Base-by-base conservation (phyloP, 2,113 vertebrate species). In the Murina feae region DNA sequence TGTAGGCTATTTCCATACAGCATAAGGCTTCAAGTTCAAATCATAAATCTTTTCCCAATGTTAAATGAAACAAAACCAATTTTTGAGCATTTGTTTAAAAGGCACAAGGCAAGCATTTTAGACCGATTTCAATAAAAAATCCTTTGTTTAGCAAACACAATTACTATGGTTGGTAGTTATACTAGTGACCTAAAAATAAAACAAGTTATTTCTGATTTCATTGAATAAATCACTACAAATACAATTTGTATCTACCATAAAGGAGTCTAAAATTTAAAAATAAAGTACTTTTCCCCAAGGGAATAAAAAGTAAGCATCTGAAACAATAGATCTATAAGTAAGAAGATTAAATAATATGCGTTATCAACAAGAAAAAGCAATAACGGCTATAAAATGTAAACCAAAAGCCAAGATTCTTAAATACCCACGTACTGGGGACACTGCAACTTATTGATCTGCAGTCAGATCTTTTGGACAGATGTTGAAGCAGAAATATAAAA, bases 401-500 rank as follows among this genome's bases (percentile, higher is more conserved):
- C 32, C 60, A 58, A 81, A 96, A 81, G 76, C 58, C 51, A 94
- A 88, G 71, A 83, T 83, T 93, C 91, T 95, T 92, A 96, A 95
- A 84, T 66, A 90, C 9, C 84, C 53, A 42, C 66, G 91, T 86
- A 20, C 63, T 51, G 63, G 49, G 91, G 75, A 95, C 81, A 85
- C 47, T 79, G 60, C 72, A 74, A 88, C 49, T 92, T 90, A 94
- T 30, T 94, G 91, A 97, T 94, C 87, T 96, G 53, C 9, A 86
- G 83, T 92, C 74, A 72, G 63, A 86, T 72, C 83, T 95, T 79
- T 74, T 20, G 47, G 75, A 49, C 75, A 89, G 84, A 90, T 89
- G 83, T 84, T 78, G 80, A 92, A 94, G 84, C 66, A 53, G 93
- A 97, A 95, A 96, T 83, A 89, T 78, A 91, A 95, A 93, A 94